phyloP scores from a whole-genome alignment of 2,888 invertebrate species.

The Morpho deidamia region DNA sequence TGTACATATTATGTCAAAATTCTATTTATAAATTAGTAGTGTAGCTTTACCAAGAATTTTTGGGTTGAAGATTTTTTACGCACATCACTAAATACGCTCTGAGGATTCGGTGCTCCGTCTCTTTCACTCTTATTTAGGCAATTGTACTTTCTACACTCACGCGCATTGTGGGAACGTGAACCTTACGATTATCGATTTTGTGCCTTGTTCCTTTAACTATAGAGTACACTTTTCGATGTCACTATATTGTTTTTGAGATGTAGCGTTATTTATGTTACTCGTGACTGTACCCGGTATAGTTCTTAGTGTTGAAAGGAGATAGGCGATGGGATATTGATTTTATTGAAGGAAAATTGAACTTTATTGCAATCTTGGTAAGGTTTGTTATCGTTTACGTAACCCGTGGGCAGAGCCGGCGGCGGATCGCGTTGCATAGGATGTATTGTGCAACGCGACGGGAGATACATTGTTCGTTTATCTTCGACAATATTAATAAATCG shows the following conservation, averaged over 20 bases:
- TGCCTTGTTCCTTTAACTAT: slow-evolving; percentile 28
- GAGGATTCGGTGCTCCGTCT: slow-evolving; percentile 31
- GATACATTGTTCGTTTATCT: slow-evolving; percentile 31
- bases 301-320: slow-evolving; percentile 62
- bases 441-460: slow-evolving; percentile 53
- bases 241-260: slow-evolving; percentile 38
- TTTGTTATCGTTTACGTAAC: slow-evolving; percentile 11
- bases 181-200: slow-evolving; percentile 26
- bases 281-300: slow-evolving; percentile 68
- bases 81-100: slow-evolving; percentile 22
- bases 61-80: background rate
- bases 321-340: slow-evolving; percentile 29
- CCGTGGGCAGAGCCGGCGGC: slow-evolving; percentile 32
- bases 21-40: too few species aligned
- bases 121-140: slow-evolving; percentile 29
- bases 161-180: slow-evolving; percentile 45
- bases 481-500: slow-evolving; percentile 36
- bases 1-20: too few species aligned
- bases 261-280: slow-evolving; percentile 68
- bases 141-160: slow-evolving; percentile 50
- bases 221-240: slow-evolving; percentile 32
- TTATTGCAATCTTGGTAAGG: background rate
- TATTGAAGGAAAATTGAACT: background rate
- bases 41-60: too few species aligned
- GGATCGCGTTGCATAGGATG: slow-evolving; percentile 41